Base-by-base conservation (phyloP, 2,797 vertebrate genomes). In the Hippocampus kuda region DNA sequence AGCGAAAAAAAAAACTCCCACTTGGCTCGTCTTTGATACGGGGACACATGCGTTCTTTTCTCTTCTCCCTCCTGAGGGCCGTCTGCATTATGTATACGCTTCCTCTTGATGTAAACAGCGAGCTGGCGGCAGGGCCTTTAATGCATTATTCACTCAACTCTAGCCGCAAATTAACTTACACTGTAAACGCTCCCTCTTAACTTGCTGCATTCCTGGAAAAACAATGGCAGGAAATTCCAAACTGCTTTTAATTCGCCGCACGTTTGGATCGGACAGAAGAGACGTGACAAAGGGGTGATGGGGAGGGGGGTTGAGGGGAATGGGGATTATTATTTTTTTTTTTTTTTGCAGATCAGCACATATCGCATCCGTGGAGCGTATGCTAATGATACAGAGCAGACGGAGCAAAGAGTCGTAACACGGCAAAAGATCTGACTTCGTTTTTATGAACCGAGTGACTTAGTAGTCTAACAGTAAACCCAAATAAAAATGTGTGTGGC, bases 81-180 rank as follows among this genome's bases (percentile, higher is more conserved):
- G 3, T 0, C 69, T 81, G 75, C 79, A 80, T 84, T 84, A 86
- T 87, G 82, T 69, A 84, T 83, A 81, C 26, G 27, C 84, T 80
- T 75, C 65, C 70, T 70, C 78, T 71, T 81, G 78, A 81, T 79
- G 74, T 83, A 86, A 83, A 88, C 75, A 86, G 77, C 68, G 71
- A 74, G 73, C 56, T 34, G 77, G 79, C 71, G 70, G 71, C 49
- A 51, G 72, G 76, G 70, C 75, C 71, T 86, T 81, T 77, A 83
- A 85, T 85, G 73, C 83, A 84, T 85, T 85, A 84, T 85, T 87
- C 79, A 85, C 74, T 71, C 77, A 27, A 38, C 79, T 76, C 76
- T 48, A 22, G 68, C 70, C 38, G 65, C 22, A 66, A 84, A 82
- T 79, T 78, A 83, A 76, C 80, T 77, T 73, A 83, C 79, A 78